Base-by-base conservation (phyloP, 2,797 vertebrate species). In the Paedocypris micromegethes region DNA sequence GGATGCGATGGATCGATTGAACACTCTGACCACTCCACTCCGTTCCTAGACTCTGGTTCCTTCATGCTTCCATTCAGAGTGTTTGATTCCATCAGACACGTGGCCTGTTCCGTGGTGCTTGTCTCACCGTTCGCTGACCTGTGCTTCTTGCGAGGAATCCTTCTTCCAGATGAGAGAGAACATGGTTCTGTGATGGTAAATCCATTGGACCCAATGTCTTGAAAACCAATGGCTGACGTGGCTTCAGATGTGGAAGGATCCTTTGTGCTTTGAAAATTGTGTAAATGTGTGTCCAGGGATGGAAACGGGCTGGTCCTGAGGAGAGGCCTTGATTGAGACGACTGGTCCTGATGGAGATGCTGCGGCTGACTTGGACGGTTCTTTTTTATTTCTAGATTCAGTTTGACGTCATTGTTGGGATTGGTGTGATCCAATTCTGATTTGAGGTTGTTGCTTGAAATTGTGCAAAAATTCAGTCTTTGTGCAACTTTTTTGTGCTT, bases 401-500 rank as follows among this genome's bases (percentile, higher is more conserved):
- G 23, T 1, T 44, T 52, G 23, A 5, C 5, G 1, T 63, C 4
- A 1, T 9, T 56, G 23, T 44, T 5, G 45, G 40, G 40, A 41
- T 60, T 4, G 51, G 42, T 64, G 47, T 40, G 48, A 51, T 65
- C 44, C 43, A 55, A 51, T 42, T 54, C 66, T 4, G 63, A 40
- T 56, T 67, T 1, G 7, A 44, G 45, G 6, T 5, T 8, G n/a
- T 70, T 45, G 39, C 46, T 66, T 5, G 51, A 58, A 56, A 73
- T 64, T 42, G 40, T 9, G 43, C 81, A 75, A 51, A 86, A 86
- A 0, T 7, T 6, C 2, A 84, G 48, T 38, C 54, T 84, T 62
- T 80, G 80, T 0, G 71, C 55, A 38, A 73, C 57, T 5, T 39
- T 8, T 9, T 47, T 78, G 57, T 65, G 76, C 42, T 48, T 64